A percentile compares a stretch with the other conserved stretches of the same genome.
phyloP scores from a whole-genome alignment of 2,113 vertebrate genomes.

The Parotia lawesii region DNA sequence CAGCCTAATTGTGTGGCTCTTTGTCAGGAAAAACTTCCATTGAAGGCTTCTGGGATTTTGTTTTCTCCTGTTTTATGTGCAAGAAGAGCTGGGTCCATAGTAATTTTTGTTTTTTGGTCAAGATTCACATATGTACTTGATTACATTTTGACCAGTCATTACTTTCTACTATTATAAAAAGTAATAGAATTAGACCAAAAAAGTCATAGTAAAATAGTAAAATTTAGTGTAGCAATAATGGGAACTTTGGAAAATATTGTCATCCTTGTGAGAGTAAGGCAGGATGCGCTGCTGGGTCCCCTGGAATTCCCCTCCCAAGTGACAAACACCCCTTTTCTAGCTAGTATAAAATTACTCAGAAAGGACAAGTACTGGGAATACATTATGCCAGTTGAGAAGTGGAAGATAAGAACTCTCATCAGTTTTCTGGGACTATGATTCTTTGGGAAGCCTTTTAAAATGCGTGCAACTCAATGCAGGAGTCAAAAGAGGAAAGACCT shows the following conservation, averaged over 20 bases:
- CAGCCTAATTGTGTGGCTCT: slow-evolving; percentile 39
- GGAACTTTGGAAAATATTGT: neutral
- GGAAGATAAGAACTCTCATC: neutral
- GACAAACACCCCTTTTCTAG: neutral
- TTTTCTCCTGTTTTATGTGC: neutral
- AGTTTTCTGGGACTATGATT: neutral
- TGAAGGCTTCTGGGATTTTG: neutral
- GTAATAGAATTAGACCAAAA: slow-evolving; percentile 21
- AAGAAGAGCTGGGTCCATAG: neutral
- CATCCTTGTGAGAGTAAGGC: neutral
- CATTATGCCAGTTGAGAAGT: neutral
- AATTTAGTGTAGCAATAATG: neutral
- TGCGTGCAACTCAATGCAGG: neutral
- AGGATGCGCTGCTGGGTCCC: neutral
- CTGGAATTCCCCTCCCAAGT: neutral
- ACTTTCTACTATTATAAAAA: slow-evolving; percentile 15
- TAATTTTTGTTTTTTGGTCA: slow-evolving; percentile 12
- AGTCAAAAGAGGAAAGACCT: neutral
- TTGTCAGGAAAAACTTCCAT: slow-evolving; percentile 33
- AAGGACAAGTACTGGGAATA: neutral
- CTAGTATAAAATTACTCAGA: neutral
- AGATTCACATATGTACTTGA: slow-evolving; percentile 42
- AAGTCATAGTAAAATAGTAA: neutral
- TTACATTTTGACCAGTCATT: slow-evolving; percentile 41
- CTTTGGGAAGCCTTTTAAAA: neutral